These are phyloP conservation scores for Malurus elegans DNA, from an alignment of 2,113 vertebrate genomes.

Conservation along the genomic window DNA sequence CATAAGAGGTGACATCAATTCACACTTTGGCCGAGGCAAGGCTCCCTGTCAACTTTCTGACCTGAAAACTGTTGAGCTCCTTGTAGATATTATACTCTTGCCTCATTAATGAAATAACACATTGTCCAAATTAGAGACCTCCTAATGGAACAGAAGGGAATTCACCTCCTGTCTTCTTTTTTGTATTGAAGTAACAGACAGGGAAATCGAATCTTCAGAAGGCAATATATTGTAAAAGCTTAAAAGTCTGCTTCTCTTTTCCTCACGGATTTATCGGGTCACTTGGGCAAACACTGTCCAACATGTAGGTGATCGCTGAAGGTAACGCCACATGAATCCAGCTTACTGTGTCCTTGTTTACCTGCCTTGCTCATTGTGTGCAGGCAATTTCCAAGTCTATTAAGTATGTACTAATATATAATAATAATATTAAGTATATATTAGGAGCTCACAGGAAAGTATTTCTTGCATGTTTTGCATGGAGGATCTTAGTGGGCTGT, in stretches of 20 bases:
- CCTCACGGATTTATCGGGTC: neutral
- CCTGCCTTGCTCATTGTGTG: neutral
- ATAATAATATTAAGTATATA: too few species aligned
- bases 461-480: neutral
- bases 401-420: too few species aligned
- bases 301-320: neutral
- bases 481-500: neutral
- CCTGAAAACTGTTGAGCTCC: neutral
- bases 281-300: neutral
- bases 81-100: neutral
- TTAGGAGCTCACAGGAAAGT: neutral
- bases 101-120: neutral
- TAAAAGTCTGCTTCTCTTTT: neutral
- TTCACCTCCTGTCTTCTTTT: neutral
- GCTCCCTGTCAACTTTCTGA: neutral
- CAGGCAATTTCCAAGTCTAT: neutral
- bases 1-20: neutral
- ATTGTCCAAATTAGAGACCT: neutral
- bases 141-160: neutral
- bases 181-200: neutral
- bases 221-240: neutral
- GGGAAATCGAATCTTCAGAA: neutral
- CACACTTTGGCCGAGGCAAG: neutral
- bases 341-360: neutral
- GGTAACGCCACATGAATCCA: neutral